Base-by-base conservation (phyloP, 2,888 invertebrate genomes). In the Mesorhabditis spiculigera region DNA sequence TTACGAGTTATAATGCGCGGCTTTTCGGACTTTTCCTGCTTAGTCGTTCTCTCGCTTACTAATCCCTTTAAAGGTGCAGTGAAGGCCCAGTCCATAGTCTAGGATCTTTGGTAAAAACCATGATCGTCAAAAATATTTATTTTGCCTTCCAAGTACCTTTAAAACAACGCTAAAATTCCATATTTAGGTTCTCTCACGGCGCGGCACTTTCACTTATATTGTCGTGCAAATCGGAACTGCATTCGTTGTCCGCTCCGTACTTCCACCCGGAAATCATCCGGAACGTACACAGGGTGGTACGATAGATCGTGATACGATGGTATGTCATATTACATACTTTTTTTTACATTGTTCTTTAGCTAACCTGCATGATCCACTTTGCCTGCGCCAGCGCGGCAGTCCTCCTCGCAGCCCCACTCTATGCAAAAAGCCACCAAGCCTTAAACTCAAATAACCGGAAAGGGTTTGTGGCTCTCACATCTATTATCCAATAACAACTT, bases 211-310 rank as follows among this genome's bases (percentile, higher is more conserved):
- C 58, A 50, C 58, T 50, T 50, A 50, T 50, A 50, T 50, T n/a
- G 10, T 50, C n/a, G 58, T 50, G 58, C 58, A 50, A n/a, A 13
- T 50, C 8, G 58, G 58, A 10, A 50, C 58, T 10, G 58, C 58
- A n/a, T 10, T 10, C 2, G 58, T 50, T 10, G 58, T 50, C n/a
- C 58, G 58, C n/a, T 50, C n/a, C 58, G 58, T 50, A 13, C 58
- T 50, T 50, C 58, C 58, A 50, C 58, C 58, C 58, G 58, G 58
- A 13, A 50, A 50, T 50, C 58, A 50, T 50, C 58, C 58, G n/a
- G 58, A 50, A 50, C 8, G n/a, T 10, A 10, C 0, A 3, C 58
- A 50, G 58, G 58, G 58, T 50, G 58, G 58, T 10, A 50, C n/a
- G n/a, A 50, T 50, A 1, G 58, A 50, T 50, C 58, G 58, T 10